A percentile compares a stretch with the other conserved stretches of the same genome.
phyloP scores from a whole-genome alignment of 1,140 invertebrate species.

The Drosophila lacteicornis region DNA sequence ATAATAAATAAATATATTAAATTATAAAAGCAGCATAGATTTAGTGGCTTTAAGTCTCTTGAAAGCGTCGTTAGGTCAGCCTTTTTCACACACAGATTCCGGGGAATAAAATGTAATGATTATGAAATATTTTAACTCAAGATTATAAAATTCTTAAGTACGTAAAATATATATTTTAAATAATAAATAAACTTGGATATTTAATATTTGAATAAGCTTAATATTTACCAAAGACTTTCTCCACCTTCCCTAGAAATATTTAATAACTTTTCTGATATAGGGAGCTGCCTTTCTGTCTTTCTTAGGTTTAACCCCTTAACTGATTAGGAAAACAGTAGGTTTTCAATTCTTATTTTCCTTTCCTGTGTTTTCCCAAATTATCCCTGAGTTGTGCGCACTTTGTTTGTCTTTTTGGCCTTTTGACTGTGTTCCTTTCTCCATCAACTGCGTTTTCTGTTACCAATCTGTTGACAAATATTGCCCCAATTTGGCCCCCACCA shows the following conservation, averaged over 20 bases:
- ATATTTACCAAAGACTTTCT: too few species aligned
- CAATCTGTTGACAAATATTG: constrained; percentile 26
- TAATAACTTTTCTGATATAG: not conserved
- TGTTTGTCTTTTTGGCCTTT: constrained; percentile 49
- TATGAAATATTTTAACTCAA: not conserved
- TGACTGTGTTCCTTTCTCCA: constrained; percentile 38
- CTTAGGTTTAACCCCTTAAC: not conserved
- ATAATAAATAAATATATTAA: not conserved
- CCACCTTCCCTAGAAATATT: too few species aligned
- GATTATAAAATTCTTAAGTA: too few species aligned
- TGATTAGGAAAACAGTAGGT: constrained; percentile 1
- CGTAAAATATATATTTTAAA: not conserved
- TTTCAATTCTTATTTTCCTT: constrained; percentile 12
- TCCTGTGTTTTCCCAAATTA: constrained; percentile 15
- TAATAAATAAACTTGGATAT: not conserved
- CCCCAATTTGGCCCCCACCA: constrained; percentile 22
- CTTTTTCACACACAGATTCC: not conserved
- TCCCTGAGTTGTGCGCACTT: constrained; percentile 57
- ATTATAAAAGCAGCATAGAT: not conserved
- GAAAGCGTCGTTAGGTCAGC: not conserved
- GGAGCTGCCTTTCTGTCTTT: not conserved
- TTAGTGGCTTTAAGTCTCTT: not conserved
- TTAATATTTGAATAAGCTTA: not conserved
- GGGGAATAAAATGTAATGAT: not conserved
- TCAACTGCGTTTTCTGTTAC: constrained; percentile 36